Conservation (phyloP, 1,140 invertebrate genomes). For the Diprion similis region DNA sequence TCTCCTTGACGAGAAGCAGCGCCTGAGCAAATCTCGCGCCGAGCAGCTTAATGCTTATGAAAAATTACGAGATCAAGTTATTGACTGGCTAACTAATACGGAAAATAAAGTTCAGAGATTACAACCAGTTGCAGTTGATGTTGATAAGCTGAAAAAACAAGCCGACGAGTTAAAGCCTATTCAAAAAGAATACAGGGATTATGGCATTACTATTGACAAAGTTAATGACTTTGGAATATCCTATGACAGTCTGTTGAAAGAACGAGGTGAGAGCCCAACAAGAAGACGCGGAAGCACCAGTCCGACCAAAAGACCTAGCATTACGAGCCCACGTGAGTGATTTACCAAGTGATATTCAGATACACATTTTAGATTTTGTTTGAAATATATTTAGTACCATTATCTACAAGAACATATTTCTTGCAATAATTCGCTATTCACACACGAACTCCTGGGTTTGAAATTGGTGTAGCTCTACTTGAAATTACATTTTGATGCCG, state of each 20-base stretch:
- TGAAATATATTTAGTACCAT: conserved; percentile 24
- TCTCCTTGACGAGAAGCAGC: conserved; percentile 82
- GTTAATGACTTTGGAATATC: conserved; percentile 87
- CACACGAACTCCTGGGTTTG: too few species aligned
- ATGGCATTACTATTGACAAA: conserved; percentile 85
- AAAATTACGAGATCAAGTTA: conserved; percentile 80
- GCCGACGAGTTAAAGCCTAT: conserved; percentile 88
- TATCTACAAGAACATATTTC: neutral
- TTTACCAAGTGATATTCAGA: conserved; percentile 14
- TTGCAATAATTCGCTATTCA: too few species aligned
- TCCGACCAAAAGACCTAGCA: conserved; percentile 75
- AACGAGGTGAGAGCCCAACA: conserved; percentile 77
- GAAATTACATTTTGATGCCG: too few species aligned
- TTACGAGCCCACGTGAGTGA: conserved; percentile 63
- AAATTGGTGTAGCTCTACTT: too few species aligned
- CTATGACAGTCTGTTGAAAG: conserved; percentile 82
- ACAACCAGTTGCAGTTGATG: conserved; percentile 85
- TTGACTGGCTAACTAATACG: conserved; percentile 84
- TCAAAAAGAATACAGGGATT: conserved; percentile 89
- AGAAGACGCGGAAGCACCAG: conserved; percentile 71
- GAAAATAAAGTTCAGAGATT: conserved; percentile 77
- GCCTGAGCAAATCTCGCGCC: conserved; percentile 80
- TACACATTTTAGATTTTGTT: neutral
- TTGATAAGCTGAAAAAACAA: conserved; percentile 84
- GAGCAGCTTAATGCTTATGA: conserved; percentile 89